Evolutionary conservation across 2,797 vertebrate genomes (phyloP).

Genomic region (Selene dorsalis): DNA sequence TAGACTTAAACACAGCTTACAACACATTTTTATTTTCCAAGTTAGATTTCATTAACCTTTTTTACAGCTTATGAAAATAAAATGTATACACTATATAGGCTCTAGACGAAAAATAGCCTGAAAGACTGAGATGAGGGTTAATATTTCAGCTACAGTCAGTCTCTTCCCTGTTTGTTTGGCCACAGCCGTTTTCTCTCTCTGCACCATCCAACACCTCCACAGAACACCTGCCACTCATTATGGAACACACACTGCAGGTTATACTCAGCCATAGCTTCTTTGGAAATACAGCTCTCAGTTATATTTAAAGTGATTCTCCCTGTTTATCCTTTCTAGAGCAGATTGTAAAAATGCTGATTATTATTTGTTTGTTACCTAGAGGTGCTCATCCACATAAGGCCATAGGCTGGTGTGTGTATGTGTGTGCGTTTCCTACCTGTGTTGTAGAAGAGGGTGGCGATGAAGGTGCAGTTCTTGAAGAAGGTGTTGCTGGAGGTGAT

Average conservation of each 20-base stretch:
- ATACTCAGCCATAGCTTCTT: not conserved
- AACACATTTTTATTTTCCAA: not conserved
- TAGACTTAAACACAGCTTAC: not conserved
- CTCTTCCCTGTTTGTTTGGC: not conserved
- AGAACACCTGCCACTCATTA: not conserved
- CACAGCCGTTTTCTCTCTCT: not conserved
- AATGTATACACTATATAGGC: not conserved
- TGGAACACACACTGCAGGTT: not conserved
- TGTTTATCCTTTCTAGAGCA: not conserved
- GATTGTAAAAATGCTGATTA: not conserved
- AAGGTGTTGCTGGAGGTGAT: slow-evolving; percentile 97
- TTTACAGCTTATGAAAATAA: not conserved
- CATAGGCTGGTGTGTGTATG: not conserved
- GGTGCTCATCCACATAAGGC: not conserved
- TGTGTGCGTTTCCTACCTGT: slow-evolving; percentile 84
- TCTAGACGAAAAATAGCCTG: not conserved
- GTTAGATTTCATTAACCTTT: not conserved
- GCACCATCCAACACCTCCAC: not conserved
- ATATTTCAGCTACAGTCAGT: not conserved
- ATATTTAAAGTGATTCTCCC: not conserved
- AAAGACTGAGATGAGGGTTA: not conserved
- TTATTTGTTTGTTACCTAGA: not conserved
- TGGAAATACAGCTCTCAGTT: not conserved
- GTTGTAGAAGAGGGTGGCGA: slow-evolving; percentile 96
- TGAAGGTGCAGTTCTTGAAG: slow-evolving; percentile 98